phyloP scores from a whole-genome alignment of 2,113 vertebrate genomes.

The Crotalus helleri region DNA sequence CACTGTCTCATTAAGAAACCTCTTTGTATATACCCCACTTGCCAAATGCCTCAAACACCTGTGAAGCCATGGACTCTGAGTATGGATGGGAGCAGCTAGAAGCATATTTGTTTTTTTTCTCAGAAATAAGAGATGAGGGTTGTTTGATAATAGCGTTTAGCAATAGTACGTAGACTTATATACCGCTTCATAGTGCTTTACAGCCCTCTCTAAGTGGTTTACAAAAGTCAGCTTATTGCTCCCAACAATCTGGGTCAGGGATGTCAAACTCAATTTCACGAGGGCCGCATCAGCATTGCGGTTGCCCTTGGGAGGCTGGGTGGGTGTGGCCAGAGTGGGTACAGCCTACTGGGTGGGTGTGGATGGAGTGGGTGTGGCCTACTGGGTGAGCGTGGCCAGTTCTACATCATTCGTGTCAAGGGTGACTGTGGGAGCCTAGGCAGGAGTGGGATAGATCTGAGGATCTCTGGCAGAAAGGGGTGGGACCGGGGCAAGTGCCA shows the following conservation, averaged over 20 bases:
- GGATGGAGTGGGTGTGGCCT: no score
- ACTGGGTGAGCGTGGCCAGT: no score
- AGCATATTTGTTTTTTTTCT: background rate
- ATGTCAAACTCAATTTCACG: no score
- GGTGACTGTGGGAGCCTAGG: no score
- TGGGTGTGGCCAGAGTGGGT: no score
- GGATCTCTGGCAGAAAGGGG: no score
- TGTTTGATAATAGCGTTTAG: background rate
- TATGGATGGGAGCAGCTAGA: background rate
- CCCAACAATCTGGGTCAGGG: background rate
- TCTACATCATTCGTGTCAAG: no score
- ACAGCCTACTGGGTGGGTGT: no score
- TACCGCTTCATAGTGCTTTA: background rate
- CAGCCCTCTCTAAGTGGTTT: background rate
- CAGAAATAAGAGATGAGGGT: background rate
- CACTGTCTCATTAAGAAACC: background rate
- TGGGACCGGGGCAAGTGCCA: no score
- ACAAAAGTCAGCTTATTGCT: background rate
- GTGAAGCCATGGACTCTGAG: background rate
- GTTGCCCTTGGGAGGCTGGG: no score
- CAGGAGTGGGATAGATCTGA: no score
- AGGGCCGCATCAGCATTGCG: no score
- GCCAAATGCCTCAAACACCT: background rate
- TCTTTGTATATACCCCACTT: background rate
- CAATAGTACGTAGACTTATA: background rate